Percentiles rank a stretch among this genome's conserved stretches.
Evolutionary conservation across 2,113 vertebrate species (phyloP).

Genomic region (Laticauda laticaudata): DNA sequence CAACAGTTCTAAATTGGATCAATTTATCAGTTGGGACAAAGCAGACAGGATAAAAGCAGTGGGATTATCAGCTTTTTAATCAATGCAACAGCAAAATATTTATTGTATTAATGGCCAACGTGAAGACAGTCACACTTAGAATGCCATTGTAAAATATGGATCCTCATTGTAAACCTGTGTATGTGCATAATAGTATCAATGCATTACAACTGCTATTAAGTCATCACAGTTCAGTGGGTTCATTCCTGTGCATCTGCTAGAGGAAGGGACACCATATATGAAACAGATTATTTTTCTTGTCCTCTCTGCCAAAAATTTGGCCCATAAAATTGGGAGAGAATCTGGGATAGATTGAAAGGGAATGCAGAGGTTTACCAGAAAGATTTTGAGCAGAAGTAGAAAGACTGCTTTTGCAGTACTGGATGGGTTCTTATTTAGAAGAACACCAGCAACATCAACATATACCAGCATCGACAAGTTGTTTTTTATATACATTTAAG

Average conservation of each 20-base stretch:
- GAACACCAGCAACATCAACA: not conserved
- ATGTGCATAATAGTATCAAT: constrained; percentile 23
- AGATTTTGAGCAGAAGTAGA: not conserved
- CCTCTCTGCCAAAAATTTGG: not conserved
- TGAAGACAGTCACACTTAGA: constrained; percentile 23
- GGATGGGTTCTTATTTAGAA: not conserved
- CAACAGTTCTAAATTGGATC: constrained; percentile 16
- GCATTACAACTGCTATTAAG: not conserved
- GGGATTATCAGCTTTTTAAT: constrained; percentile 2
- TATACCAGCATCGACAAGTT: not conserved
- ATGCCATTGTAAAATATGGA: not conserved
- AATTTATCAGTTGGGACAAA: constrained; percentile 20
- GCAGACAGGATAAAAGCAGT: constrained; percentile 12
- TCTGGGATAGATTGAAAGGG: not conserved
- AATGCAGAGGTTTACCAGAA: not conserved
- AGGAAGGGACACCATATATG: not conserved
- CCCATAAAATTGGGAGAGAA: not conserved
- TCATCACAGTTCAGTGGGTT: not conserved
- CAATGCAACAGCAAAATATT: constrained; percentile 33
- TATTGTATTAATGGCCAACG: not conserved
- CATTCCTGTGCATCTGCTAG: not conserved
- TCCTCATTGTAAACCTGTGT: constrained; percentile 17
- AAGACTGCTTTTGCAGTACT: not conserved
- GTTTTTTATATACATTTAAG: not conserved
- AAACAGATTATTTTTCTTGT: not conserved